Evolutionary conservation across 2,797 vertebrate genomes (phyloP), one percentile per base, ranked within the genome.

Genomic region (Sebastes dallii): DNA sequence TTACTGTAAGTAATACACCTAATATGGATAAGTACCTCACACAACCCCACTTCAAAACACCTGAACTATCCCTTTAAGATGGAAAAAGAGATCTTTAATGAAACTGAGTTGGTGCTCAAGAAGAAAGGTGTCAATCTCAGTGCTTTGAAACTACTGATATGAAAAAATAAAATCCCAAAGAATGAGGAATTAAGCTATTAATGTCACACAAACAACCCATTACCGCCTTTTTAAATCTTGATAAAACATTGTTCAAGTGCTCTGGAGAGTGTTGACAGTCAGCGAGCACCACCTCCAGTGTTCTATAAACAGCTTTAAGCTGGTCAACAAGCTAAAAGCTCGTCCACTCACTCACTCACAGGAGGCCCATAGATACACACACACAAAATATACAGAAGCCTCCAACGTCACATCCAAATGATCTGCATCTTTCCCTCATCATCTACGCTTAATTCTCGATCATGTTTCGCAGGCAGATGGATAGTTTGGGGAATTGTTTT

Each of bases 401-500:
- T 46, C 64, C n/a, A 20, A 56, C 12, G 8, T 42, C 61, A 36
- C 22, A 27, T 42, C 62, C 59, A 25, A 65, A 67, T 77, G 3
- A 66, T 70, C 52, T 36, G 9, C 2, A 42, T 20, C 10, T 12
- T 3, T 27, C 20, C 25, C 12, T 54, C 22, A 58, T 67, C 46
- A 13, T 18, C 18, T 2, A 8, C 10, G 73, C 39, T 69, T 59
- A 2, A 46, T 66, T 62, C 25, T 81, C 12, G 1, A 70, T 80
- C 24, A 42, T 18, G 20, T 56, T 80, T 82, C 64, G 42, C 27
- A 70, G 42, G 79, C 72, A 59, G 77, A 77, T 66, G 76, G 80
- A 74, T 52, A 16, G n/a, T 36, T 75, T 27, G 59, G 36, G 64
- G 20, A 56, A 55, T 72, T 58, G 12, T 39, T 75, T 84, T 46